Evolutionary conservation across 2,888 invertebrate genomes (phyloP).

Genomic region (Salpingus planirostris): DNA sequence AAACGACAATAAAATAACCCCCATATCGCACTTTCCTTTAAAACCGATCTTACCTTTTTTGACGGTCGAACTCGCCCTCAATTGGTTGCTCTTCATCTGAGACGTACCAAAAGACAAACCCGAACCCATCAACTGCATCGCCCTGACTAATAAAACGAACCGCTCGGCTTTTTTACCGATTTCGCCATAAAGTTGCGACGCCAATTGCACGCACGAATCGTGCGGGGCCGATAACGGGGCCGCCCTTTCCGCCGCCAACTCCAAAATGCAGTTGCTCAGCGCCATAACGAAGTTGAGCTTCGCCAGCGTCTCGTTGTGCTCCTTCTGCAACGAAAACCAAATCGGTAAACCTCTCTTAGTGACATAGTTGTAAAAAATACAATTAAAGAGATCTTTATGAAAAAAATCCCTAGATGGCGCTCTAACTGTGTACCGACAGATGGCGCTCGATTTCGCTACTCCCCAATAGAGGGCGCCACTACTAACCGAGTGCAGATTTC

Average conservation of each 20-base stretch:
- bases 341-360: too few relatives aligned
- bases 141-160: slow-evolving; percentile 79
- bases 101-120: slow-evolving; percentile 83
- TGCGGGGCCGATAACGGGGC: slow-evolving; percentile 53
- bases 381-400: too few relatives aligned
- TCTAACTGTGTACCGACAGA: too few relatives aligned
- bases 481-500: too few relatives aligned
- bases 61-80: slow-evolving; percentile 87
- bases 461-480: too few relatives aligned
- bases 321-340: slow-evolving; percentile 68
- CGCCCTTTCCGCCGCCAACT: slow-evolving; percentile 73
- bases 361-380: too few relatives aligned
- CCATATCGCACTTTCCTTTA: background rate
- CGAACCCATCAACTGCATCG: slow-evolving; percentile 90
- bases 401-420: too few relatives aligned
- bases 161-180: slow-evolving; percentile 60
- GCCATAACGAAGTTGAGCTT: slow-evolving; percentile 96
- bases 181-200: slow-evolving; percentile 31
- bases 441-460: too few relatives aligned
- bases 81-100: slow-evolving; percentile 71
- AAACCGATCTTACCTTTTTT: slow-evolving; percentile 60
- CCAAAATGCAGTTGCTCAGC: slow-evolving; percentile 88
- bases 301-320: slow-evolving; percentile 93
- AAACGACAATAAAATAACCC: slow-evolving; percentile 27
- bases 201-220: slow-evolving; percentile 24